Base-by-base conservation (phyloP, 1,140 invertebrate species). In the Brachionus manjavacas region DNA sequence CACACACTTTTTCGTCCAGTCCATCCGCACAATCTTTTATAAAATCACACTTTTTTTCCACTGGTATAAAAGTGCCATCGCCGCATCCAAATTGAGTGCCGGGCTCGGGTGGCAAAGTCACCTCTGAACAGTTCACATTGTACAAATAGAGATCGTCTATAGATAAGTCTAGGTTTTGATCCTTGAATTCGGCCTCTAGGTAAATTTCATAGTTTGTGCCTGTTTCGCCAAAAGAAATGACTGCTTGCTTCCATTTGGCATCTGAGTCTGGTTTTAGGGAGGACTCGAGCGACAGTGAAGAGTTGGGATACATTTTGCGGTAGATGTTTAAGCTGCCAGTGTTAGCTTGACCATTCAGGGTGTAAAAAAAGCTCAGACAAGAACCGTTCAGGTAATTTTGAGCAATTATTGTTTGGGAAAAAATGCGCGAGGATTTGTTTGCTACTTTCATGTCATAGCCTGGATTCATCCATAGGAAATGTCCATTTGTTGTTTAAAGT, bases 131-230 rank as follows among this genome's bases (percentile, higher is more conserved):
- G n/a, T 72, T 84, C n/a, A 20, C 28, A 14, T 84, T 14, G 16
- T 79, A 83, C 8, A 87, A 86, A 35, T 85, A 85, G 25, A 86
- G 76, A 70, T 87, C 86, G 52, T 87, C 86, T 8, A 87, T 85
- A 4, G 86, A 84, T 28, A 87, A 14, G 20, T 85, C 74, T 14
- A 68, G 31, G 35, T 72, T 81, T 9, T 41, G 20, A 31, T 78
- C 9, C 55, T 83, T 55, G 81, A 85, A 64, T 20, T 6, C 25
- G 85, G 23, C 20, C 72, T 76, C 41, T 4, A 68, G 14, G 25
- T 72, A 74, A 84, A 84, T 84, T 84, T 84, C 60, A 43, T 35
- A 84, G 11, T 70, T 72, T 3, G 9, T 49, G 4, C 43, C 43
- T 41, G 12, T 11, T n/a, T 16, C 16, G 1, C n/a, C 4, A n/a